These are phyloP conservation scores for Petroica traversi DNA, from an alignment of 2,113 vertebrate genomes.

Conservation along the genomic window DNA sequence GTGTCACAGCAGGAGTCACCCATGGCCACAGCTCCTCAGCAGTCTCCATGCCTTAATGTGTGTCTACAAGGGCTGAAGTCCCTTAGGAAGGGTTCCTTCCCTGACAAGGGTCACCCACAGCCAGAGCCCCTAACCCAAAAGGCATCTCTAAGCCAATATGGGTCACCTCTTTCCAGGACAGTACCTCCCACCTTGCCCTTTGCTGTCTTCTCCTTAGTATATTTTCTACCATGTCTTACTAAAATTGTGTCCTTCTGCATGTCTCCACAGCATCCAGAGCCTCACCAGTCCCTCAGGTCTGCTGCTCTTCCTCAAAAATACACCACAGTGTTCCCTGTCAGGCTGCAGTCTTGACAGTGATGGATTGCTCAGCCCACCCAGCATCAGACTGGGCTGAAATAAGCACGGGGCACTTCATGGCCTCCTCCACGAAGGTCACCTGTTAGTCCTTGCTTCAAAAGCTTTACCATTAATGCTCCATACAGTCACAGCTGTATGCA, in stretches of 20 bases:
- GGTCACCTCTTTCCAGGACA: neutral
- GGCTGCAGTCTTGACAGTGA: neutral
- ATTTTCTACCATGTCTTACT: neutral
- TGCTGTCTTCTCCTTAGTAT: neutral
- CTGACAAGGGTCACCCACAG: neutral
- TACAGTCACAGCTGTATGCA: neutral
- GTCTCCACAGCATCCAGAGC: neutral
- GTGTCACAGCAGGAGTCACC: neutral
- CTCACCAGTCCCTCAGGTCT: fast-evolving
- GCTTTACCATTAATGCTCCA: neutral
- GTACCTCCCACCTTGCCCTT: neutral
- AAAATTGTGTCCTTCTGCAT: neutral
- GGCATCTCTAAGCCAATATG: fast-evolving
- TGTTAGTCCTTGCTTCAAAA: neutral
- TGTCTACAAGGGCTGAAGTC: neutral
- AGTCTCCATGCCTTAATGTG: neutral
- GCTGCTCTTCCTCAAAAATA: neutral
- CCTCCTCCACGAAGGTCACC: neutral
- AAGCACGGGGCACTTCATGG: neutral
- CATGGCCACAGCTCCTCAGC: neutral
- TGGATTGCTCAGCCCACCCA: neutral
- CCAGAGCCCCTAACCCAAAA: neutral
- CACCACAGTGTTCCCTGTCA: fast-evolving
- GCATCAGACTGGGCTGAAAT: neutral
- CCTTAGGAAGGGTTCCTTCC: neutral